Evolutionary conservation across 2,113 vertebrate species (phyloP), one percentile per base, ranked within the genome.

Genomic region (Mastomys natalensis): DNA sequence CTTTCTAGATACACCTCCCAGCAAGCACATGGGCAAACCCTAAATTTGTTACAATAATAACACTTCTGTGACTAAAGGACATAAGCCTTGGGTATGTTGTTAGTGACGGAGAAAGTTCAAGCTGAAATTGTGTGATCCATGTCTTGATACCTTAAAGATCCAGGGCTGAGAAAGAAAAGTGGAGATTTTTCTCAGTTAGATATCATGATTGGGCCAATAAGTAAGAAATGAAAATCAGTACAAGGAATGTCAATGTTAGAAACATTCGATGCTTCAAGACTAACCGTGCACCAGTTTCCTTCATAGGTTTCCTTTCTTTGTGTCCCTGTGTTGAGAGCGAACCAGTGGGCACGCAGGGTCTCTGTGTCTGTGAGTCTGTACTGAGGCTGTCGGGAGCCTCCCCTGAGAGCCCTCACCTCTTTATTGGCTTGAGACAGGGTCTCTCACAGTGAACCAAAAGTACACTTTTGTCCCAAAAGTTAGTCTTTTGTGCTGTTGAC

Each of bases 1-100:
- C 96, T 95, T 97, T 96, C 97, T 82, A 80, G 51, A 97, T 95
- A 97, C 96, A 94, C 40, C 70, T 85, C 90, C 98, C 92, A 29
- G 77, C 60, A 95, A 95, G 97, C 78, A 95, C 62, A 95, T 4
- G 74, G 31, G 92, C 37, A 96, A 97, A 97, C 37, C 76, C 96
- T 78, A 91, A 64, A 84, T 90, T 87, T 90, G 76, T 92, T 95
- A 80, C 66, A 92, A 92, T 76, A 93, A 34, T 78, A 93, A 84
- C 6, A 90, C 48, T 81, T 81, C 64, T 48, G 37, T 43, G 76
- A 90, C 62, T 21, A 58, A 95, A 95, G 62, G 91, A 43, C 58
- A 22, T 64, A 74, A 92, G 3, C 26, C 53, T 93, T 92, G 43
- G 53, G 21, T 92, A 70, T 82, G 93, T 92, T 78, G 70, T 91